A percentile compares a stretch with the other conserved stretches of the same genome.
These are phyloP conservation scores for Scaptomyza polygonia DNA, from an alignment of 2,888 invertebrate genomes.

Conservation along the genomic window DNA sequence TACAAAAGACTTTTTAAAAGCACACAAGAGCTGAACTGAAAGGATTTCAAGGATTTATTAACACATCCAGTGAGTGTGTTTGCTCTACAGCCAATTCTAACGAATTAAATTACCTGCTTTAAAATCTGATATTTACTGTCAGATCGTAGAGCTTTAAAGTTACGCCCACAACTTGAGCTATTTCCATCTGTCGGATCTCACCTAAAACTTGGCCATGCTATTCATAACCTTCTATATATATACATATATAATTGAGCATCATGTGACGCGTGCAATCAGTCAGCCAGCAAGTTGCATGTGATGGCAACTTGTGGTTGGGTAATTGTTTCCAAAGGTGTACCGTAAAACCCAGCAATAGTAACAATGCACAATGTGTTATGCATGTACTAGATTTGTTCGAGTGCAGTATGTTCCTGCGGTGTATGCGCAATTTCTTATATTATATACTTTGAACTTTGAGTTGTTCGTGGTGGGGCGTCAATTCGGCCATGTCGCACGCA, in stretches of 20 bases:
- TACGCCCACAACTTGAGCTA: slow-evolving; percentile 26
- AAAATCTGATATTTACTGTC: background rate
- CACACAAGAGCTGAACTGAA: background rate
- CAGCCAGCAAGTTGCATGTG: slow-evolving; percentile 18
- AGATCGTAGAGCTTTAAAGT: background rate
- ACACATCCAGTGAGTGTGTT: background rate
- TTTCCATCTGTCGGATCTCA: slow-evolving; percentile 21
- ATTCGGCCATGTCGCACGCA: slow-evolving; percentile 21
- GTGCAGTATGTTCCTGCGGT: slow-evolving; percentile 1
- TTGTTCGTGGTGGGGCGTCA: background rate
- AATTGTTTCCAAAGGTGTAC: slow-evolving; percentile 51
- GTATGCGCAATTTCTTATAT: slow-evolving; percentile 24
- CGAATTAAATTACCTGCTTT: background rate
- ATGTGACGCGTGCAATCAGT: slow-evolving; percentile 20
- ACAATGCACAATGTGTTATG: slow-evolving; percentile 11
- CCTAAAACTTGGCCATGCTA: slow-evolving; percentile 35
- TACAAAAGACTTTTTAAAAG: background rate
- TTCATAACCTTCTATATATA: slow-evolving; percentile 41
- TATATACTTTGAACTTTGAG: slow-evolving; percentile 7
- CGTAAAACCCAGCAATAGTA: background rate
- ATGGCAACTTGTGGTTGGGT: slow-evolving; percentile 21
- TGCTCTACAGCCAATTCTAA: too few relatives aligned
- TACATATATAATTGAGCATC: slow-evolving; percentile 54
- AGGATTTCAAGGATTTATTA: background rate
- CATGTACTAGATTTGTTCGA: background rate